Evolutionary conservation across 2,113 vertebrate species (phyloP).

Genomic region (Anoura caudifer): DNA sequence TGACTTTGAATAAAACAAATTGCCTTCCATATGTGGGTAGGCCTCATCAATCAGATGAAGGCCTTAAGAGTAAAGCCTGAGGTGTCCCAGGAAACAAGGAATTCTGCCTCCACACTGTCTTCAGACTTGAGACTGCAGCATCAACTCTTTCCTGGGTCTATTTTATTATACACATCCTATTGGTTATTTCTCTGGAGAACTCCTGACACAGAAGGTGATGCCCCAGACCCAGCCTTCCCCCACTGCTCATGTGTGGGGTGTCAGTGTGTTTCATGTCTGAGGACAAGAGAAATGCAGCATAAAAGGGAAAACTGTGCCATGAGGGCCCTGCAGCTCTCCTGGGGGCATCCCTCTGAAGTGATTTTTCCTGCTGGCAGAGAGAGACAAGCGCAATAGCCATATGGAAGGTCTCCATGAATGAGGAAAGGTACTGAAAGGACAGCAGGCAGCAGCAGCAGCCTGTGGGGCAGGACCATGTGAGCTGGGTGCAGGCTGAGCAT

Average conservation of each 20-base stretch:
- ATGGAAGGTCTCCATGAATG: neutral
- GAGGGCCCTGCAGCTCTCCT: neutral
- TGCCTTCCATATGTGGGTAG: no score
- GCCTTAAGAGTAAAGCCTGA: no score
- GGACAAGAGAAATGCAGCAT: neutral
- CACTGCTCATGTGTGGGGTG: neutral
- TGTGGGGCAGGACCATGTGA: neutral
- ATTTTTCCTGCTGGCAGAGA: neutral
- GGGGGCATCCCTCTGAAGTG: neutral
- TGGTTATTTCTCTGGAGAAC: neutral
- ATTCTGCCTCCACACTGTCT: no score
- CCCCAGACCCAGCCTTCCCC: neutral
- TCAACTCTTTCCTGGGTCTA: neutral
- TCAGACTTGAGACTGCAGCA: no score
- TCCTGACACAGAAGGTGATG: neutral
- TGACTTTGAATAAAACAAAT: no score
- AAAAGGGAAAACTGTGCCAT: neutral
- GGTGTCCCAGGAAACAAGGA: no score
- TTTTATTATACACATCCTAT: neutral
- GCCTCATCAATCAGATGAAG: no score
- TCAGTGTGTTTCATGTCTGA: neutral
- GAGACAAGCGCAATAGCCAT: neutral
- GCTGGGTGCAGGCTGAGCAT: neutral
- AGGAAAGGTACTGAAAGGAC: neutral
- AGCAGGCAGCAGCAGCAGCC: no score